These are phyloP conservation scores for Mormyrus hasselquistii DNA, from an alignment of 2,797 vertebrate genomes.

Conservation along the genomic window DNA sequence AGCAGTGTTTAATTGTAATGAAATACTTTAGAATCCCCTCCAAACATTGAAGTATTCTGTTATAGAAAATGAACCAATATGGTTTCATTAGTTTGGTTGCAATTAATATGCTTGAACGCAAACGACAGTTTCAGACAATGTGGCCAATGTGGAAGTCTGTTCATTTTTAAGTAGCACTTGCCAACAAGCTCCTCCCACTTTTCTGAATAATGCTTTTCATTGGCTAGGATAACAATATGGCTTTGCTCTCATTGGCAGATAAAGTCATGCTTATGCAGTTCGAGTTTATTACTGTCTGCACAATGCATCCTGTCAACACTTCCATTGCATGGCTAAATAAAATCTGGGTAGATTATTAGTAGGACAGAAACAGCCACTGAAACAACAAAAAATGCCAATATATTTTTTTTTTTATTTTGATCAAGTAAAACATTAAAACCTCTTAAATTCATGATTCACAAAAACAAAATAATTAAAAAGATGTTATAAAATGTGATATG, in stretches of 20 bases:
- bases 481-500: slow-evolving; percentile 63
- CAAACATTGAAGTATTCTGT: neutral
- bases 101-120: neutral
- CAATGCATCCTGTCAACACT: neutral
- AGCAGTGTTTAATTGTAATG: neutral
- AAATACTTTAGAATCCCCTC: neutral
- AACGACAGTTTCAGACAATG: neutral
- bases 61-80: neutral
- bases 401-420: slow-evolving; percentile 73
- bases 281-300: neutral
- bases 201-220: neutral
- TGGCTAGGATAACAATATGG: neutral
- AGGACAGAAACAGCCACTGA: neutral
- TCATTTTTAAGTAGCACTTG: neutral
- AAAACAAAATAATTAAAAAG: slow-evolving; percentile 61
- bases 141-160: neutral
- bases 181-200: neutral
- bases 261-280: neutral
- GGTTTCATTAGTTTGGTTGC: neutral
- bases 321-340: neutral
- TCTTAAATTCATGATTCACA: slow-evolving; percentile 67
- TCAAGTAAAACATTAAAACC: slow-evolving; percentile 65
- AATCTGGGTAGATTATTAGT: neutral
- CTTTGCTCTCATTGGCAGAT: neutral
- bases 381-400: slow-evolving; percentile 51